Percentiles rank a stretch among this genome's conserved stretches.
These are phyloP conservation scores for Eublepharis macularius DNA, from an alignment of 2,113 vertebrate species.

Conservation along the genomic window DNA sequence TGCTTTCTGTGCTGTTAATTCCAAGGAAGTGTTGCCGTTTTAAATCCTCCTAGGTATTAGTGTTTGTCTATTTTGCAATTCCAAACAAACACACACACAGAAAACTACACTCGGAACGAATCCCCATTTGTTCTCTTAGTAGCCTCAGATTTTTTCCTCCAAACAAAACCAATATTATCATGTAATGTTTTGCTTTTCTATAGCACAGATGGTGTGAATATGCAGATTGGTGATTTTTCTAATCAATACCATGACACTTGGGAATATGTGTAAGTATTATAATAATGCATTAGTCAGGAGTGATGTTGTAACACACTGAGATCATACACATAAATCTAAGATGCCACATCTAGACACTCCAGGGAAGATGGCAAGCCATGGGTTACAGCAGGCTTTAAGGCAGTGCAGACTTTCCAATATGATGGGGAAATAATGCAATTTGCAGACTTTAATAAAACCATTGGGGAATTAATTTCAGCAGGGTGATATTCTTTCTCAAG, in stretches of 20 bases:
- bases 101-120: slow-evolving; percentile 26
- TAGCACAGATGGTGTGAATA: slow-evolving; percentile 87
- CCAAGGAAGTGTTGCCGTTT: slow-evolving; percentile 42
- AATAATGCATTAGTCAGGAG: slow-evolving; percentile 83
- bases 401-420: slow-evolving; percentile 78
- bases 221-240: slow-evolving; percentile 88
- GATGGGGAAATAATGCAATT: slow-evolving; percentile 81
- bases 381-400: slow-evolving; percentile 77
- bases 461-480: slow-evolving; percentile 79
- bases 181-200: slow-evolving; percentile 75
- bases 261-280: slow-evolving; percentile 86
- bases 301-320: slow-evolving; percentile 84
- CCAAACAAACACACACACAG: slow-evolving; percentile 42
- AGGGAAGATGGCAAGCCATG: slow-evolving; percentile 77
- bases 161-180: slow-evolving; percentile 73
- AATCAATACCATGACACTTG: slow-evolving; percentile 86
- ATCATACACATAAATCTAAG: slow-evolving; percentile 83
- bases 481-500: slow-evolving; percentile 68
- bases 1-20: slow-evolving; percentile 29
- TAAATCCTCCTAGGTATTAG: slow-evolving; percentile 40
- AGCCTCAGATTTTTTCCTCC: slow-evolving; percentile 65
- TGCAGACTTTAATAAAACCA: slow-evolving; percentile 81
- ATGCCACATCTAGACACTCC: slow-evolving; percentile 81
- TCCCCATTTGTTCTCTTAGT: slow-evolving; percentile 67
- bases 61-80: slow-evolving; percentile 56